Conservation (phyloP, 2,113 vertebrate genomes). For the Phaethornis superciliosus region DNA sequence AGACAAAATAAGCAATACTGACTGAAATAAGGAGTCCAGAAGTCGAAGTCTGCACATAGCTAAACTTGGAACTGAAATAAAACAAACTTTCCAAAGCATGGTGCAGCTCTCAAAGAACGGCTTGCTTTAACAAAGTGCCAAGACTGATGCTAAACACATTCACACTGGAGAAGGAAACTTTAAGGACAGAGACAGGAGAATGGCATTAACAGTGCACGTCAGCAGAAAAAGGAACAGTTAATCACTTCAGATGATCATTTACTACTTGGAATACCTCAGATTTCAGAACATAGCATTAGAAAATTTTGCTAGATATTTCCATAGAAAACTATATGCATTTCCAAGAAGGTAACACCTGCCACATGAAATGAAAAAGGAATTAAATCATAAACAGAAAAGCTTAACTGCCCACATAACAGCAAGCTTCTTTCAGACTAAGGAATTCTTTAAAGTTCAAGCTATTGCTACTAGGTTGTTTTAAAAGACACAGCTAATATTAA, state of each 20-base stretch:
- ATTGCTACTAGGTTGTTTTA: background rate
- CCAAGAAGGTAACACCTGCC: background rate
- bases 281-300: background rate
- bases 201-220: background rate
- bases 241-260: background rate
- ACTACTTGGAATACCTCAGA: background rate
- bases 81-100: background rate
- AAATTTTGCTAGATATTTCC: background rate
- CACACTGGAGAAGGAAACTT: background rate
- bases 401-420: background rate
- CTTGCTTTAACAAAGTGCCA: background rate
- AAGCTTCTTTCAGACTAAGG: background rate
- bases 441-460: background rate
- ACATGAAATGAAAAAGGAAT: background rate
- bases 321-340: background rate
- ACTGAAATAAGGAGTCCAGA: background rate
- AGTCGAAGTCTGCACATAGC: background rate
- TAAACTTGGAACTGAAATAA: background rate
- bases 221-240: background rate
- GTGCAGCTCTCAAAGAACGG: background rate
- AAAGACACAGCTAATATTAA: background rate
- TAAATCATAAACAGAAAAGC: background rate
- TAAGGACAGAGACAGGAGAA: background rate
- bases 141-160: background rate
- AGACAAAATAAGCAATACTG: conserved; percentile 5